Conservation (phyloP, 2,797 vertebrate genomes). For the Apogon talboti region DNA sequence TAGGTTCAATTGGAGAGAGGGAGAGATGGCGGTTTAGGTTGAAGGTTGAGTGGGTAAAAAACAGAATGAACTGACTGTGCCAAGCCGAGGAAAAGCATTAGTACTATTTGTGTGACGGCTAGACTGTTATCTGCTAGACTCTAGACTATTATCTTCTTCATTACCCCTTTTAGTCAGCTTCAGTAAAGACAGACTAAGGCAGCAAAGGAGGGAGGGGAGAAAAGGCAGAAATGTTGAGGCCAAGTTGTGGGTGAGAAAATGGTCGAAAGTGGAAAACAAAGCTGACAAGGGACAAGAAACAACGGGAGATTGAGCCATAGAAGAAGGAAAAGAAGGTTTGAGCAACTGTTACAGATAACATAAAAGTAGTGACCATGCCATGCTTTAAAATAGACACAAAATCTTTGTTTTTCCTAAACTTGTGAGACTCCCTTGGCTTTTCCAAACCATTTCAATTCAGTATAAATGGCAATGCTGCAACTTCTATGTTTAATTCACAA, state of each 20-base stretch:
- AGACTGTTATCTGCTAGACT: slow-evolving; percentile 65
- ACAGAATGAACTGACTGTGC: slow-evolving; percentile 60
- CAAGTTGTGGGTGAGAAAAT: slow-evolving; percentile 50
- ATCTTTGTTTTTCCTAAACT: background rate
- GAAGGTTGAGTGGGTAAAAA: slow-evolving; percentile 70
- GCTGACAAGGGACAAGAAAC: slow-evolving; percentile 26
- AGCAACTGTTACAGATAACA: slow-evolving; percentile 7
- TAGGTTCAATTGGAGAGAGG: slow-evolving; percentile 44
- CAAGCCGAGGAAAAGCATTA: slow-evolving; percentile 55
- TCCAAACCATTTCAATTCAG: no score
- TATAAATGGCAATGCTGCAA: no score
- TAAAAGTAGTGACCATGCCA: slow-evolving; percentile 1
- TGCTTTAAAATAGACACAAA: background rate
- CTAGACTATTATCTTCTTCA: slow-evolving; percentile 68
- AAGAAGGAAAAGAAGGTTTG: no score
- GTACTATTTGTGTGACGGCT: slow-evolving; percentile 58
- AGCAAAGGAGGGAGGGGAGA: slow-evolving; percentile 30
- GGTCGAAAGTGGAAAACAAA: slow-evolving; percentile 47
- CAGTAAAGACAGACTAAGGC: slow-evolving; percentile 35
- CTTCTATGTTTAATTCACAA: no score
- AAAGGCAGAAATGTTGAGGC: slow-evolving; percentile 44
- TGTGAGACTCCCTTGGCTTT: background rate
- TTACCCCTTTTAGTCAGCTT: slow-evolving; percentile 59
- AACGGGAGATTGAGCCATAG: slow-evolving; percentile 9
- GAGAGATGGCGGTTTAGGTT: slow-evolving; percentile 55